Conservation (phyloP, 92 coral and sea anemone species). For the Palythoa grandis region DNA sequence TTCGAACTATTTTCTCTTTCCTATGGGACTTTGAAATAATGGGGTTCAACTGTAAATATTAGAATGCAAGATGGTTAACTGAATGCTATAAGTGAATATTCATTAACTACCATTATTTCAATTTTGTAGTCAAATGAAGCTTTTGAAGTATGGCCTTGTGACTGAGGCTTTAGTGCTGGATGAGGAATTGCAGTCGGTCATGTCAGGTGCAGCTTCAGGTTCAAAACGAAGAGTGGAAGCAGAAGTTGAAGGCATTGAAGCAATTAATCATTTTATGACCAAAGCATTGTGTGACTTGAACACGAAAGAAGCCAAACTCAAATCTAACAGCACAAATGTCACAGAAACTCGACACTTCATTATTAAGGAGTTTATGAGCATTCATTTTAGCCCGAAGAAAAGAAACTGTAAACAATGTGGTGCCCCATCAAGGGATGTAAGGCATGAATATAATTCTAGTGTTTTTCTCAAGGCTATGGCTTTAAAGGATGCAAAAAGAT, state of each 20-base stretch:
- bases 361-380: slow-evolving; percentile 75
- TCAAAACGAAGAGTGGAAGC: slow-evolving; percentile 44
- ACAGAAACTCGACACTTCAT: slow-evolving; percentile 86
- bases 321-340: slow-evolving; percentile 80
- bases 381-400: slow-evolving; percentile 65
- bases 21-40: too few species aligned
- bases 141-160: slow-evolving; percentile 86
- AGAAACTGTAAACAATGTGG: slow-evolving; percentile 77
- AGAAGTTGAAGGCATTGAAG: slow-evolving; percentile 50
- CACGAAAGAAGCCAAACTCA: slow-evolving; percentile 75
- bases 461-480: slow-evolving; percentile 81
- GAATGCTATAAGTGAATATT: not conserved
- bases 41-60: not conserved
- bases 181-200: slow-evolving; percentile 62
- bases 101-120: not conserved
- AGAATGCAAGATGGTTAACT: not conserved
- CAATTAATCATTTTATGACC: slow-evolving; percentile 66
- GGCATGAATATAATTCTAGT: slow-evolving; percentile 76
- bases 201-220: slow-evolving; percentile 16
- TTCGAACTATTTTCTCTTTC: too few species aligned
- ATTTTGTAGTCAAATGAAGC: slow-evolving; percentile 85
- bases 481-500: slow-evolving; percentile 74
- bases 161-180: slow-evolving; percentile 77
- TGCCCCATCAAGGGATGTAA: slow-evolving; percentile 86
- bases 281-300: slow-evolving; percentile 60